Percentiles rank a stretch among this genome's conserved stretches.
These are phyloP conservation scores for Pipistrellus nathusii DNA, from an alignment of 2,797 vertebrate genomes.

Conservation along the genomic window DNA sequence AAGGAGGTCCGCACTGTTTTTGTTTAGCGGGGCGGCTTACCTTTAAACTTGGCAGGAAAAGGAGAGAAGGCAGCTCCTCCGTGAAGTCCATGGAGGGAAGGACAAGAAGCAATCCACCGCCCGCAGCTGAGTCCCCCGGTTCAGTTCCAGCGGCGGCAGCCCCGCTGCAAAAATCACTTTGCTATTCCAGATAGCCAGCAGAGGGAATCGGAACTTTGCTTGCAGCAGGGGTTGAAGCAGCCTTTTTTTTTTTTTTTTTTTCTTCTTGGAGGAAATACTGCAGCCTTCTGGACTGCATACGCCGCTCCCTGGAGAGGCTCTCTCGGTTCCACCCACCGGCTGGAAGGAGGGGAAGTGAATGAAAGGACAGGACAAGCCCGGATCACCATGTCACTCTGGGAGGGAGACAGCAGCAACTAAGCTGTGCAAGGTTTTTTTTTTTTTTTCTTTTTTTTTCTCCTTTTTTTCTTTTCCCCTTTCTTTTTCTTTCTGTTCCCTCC, in stretches of 20 bases:
- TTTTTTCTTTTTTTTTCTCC: not conserved
- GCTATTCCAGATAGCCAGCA: conserved; percentile 87
- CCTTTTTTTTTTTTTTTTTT: conserved; percentile 68
- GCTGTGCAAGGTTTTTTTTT: conserved; percentile 84
- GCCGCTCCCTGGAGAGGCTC: conserved; percentile 90
- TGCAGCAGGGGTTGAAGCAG: conserved; percentile 83
- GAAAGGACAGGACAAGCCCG: conserved; percentile 93
- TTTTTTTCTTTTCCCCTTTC: not conserved
- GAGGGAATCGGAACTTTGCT: conserved; percentile 90
- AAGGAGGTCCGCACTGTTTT: not conserved
- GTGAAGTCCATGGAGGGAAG: conserved; percentile 22
- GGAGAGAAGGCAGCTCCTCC: conserved; percentile 18
- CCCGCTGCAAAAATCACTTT: conserved; percentile 71
- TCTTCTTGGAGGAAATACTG: conserved; percentile 87
- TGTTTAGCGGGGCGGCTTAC: conserved; percentile 31
- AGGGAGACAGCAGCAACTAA: conserved; percentile 93
- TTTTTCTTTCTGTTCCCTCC: no score
- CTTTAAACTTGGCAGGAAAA: conserved; percentile 67
- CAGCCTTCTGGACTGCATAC: conserved; percentile 89
- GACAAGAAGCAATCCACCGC: conserved; percentile 3
- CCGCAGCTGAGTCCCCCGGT: conserved; percentile 45
- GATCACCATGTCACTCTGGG: conserved; percentile 93
- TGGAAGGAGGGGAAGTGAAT: conserved; percentile 91
- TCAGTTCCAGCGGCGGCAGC: conserved; percentile 43
- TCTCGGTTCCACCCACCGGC: conserved; percentile 88